Conservation (phyloP, 2,888 invertebrate species). For the Cantharis lateralis region DNA sequence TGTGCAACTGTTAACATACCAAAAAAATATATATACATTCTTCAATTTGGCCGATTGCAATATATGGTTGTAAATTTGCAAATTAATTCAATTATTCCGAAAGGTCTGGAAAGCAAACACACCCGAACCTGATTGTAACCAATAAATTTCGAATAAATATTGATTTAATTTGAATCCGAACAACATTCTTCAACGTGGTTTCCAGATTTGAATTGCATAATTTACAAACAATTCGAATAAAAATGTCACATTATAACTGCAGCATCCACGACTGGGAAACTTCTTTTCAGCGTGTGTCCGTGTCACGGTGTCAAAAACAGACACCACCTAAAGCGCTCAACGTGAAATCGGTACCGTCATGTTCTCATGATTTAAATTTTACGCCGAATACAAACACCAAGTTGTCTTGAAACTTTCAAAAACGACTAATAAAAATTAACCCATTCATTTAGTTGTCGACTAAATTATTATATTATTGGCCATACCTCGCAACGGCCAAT, state of each 20-base stretch:
- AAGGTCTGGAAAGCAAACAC: not conserved
- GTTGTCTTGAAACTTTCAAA: not conserved
- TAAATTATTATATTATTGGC: not conserved
- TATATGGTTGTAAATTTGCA: not conserved
- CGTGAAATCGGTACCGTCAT: constrained; percentile 11
- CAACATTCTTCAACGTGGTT: not conserved
- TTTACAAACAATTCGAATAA: not conserved
- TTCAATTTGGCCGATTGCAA: too few relatives aligned
- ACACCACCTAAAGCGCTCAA: constrained; percentile 14
- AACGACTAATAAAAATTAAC: not conserved
- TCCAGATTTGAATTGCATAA: not conserved
- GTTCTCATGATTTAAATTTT: constrained; percentile 5
- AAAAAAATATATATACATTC: too few relatives aligned
- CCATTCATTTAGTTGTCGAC: not conserved
- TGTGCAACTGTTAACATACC: too few relatives aligned
- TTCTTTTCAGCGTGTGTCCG: constrained; percentile 13
- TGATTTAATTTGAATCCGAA: not conserved
- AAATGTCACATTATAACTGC: not conserved
- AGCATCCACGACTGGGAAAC: not conserved
- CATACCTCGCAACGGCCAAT: not conserved
- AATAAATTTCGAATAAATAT: not conserved
- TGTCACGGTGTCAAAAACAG: constrained; percentile 3
- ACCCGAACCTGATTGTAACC: not conserved
- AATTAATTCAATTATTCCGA: not conserved
- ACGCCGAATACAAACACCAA: not conserved